These are phyloP conservation scores for Pterocles burchelli DNA, from an alignment of 2,113 vertebrate species.

Conservation along the genomic window DNA sequence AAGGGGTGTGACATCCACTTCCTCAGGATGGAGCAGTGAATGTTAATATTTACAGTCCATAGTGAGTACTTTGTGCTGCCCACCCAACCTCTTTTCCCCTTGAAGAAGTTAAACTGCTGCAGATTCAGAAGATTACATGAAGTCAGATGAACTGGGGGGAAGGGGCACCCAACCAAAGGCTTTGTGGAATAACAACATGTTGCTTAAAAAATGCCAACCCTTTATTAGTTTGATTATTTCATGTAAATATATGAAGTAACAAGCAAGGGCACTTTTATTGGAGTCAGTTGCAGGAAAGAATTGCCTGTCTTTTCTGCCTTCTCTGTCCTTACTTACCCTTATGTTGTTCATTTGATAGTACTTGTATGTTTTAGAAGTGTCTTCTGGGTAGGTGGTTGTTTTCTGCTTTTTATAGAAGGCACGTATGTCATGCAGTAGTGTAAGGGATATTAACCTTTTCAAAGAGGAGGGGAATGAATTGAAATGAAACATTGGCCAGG, in stretches of 20 bases:
- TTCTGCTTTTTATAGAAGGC: background rate
- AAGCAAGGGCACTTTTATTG: background rate
- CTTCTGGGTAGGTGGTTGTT: background rate
- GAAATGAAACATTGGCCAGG: background rate
- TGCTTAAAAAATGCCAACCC: background rate
- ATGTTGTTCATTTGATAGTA: background rate
- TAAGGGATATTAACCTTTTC: background rate
- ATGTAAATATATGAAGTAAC: background rate
- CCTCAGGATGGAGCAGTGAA: background rate
- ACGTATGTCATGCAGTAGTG: background rate
- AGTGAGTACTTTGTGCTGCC: background rate
- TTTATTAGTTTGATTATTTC: background rate
- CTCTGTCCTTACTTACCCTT: background rate
- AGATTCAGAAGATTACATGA: background rate
- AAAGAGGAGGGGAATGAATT: background rate
- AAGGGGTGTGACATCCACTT: background rate
- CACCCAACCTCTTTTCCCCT: fast-evolving
- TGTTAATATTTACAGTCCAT: background rate
- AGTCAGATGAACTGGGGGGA: background rate
- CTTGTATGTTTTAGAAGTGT: background rate
- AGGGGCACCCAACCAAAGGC: background rate
- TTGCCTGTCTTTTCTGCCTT: background rate
- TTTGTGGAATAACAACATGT: background rate
- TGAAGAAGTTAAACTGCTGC: background rate
- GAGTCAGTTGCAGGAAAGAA: background rate